A percentile compares a stretch with the other conserved stretches of the same genome.
These are phyloP conservation scores for Petrocephalus sullivani DNA, from an alignment of 2,797 vertebrate species.

Conservation along the genomic window DNA sequence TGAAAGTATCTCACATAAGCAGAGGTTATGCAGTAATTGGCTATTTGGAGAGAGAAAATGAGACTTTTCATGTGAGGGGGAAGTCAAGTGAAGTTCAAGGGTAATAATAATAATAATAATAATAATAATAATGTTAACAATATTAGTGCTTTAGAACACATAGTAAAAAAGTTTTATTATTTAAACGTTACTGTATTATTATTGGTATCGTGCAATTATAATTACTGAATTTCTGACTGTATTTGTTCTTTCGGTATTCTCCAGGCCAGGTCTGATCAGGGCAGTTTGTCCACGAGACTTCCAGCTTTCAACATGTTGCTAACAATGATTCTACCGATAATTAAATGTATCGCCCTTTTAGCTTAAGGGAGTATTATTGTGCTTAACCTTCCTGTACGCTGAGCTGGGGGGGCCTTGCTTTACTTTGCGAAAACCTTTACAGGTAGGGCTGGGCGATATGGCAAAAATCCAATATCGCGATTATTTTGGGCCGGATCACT, in stretches of 20 bases:
- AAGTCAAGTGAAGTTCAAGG: neutral
- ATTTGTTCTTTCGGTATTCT: neutral
- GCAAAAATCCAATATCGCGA: neutral
- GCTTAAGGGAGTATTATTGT: neutral
- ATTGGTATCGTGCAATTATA: neutral
- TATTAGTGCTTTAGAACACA: neutral
- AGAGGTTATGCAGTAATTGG: neutral
- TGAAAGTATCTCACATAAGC: neutral
- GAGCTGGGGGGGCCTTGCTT: neutral
- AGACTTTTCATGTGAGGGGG: neutral
- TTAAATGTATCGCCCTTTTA: neutral
- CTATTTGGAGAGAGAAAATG: neutral
- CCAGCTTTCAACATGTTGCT: neutral
- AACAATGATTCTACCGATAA: neutral
- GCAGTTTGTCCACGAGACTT: neutral
- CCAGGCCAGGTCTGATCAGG: neutral
- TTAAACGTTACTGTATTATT: neutral
- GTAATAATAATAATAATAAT: neutral
- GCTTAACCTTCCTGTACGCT: neutral
- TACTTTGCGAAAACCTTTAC: slow-evolving; percentile 1
- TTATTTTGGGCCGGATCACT: neutral
- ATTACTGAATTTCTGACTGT: neutral
- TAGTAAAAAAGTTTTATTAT: neutral
- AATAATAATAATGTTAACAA: neutral
- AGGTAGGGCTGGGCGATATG: slow-evolving; percentile 37